Evolutionary conservation across 2,113 vertebrate genomes (phyloP), one percentile per base, ranked within the genome.

Genomic region (Pongo pygmaeus): DNA sequence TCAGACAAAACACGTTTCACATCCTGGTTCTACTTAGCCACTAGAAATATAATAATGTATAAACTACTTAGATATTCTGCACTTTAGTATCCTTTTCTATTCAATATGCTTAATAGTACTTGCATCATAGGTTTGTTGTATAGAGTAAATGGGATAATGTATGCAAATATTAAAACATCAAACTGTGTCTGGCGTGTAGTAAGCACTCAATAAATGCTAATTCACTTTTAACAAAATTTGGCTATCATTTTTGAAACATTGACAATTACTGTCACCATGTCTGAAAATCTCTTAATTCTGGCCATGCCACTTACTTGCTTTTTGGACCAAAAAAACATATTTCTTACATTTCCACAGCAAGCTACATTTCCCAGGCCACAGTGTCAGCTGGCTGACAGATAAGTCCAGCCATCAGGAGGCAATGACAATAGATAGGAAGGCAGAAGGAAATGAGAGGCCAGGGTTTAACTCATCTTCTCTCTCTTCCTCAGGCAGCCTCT

Each of bases 141-240:
- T 52, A 84, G 11, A 77, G 70, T 59, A 70, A 85, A 85, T 77
- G n/a, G 86, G 38, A 72, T 67, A 61, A 77, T 77, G 0, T 70
- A 72, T 43, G 22, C 17, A 95, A 96, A 96, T 93, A 72, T 38
- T 85, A 84, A 80, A 59, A n/a, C 18, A 91, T 57, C 30, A 72
- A 72, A 57, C 5, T 32, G n/a, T 52, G 3, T 13, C 72, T 91
- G 12, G 27, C 20, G 32, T 86, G 14, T 9, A 89, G 48, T 46
- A 96, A 38, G 22, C 23, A 83, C 3, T 81, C 61, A 55, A 25
- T 35, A 85, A 69, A 59, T 69, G 35, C 30, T 46, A 50, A 40
- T 78, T 88, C 25, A 40, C 2, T 55, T 75, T 84, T 23, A 92
- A 59, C 30, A 93, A 93, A 89, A 89, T 38, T 10, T 69, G 30